These are phyloP conservation scores for Oedothorax gibbosus DNA, from an alignment of 1,140 invertebrate species.

Conservation along the genomic window DNA sequence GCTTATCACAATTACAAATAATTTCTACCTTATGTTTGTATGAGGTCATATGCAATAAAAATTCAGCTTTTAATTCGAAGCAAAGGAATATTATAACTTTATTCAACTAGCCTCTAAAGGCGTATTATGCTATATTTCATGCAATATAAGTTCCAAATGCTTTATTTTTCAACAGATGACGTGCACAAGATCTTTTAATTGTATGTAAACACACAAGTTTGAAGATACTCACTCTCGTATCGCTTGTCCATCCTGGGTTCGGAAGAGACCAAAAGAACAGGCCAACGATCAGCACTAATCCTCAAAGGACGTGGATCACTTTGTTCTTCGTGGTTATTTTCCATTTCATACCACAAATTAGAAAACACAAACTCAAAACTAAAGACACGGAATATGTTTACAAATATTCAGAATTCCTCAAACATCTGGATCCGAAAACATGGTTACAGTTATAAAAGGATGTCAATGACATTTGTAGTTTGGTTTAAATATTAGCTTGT, in stretches of 20 bases:
- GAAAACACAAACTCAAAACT: not conserved
- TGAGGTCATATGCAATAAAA: not conserved
- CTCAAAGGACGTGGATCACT: constrained; percentile 6
- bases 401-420: not conserved
- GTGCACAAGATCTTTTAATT: not conserved
- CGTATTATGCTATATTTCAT: not conserved
- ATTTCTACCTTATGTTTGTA: not conserved
- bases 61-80: not conserved
- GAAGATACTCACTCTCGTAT: constrained; percentile 23
- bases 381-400: constrained; percentile 39
- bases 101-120: not conserved
- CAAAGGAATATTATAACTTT: not conserved
- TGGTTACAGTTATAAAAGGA: constrained; percentile 4
- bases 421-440: constrained; percentile 1
- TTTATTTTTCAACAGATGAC: not conserved
- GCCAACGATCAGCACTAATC: constrained; percentile 35
- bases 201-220: not conserved
- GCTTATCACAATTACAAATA: no score
- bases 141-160: not conserved
- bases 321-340: constrained; percentile 22
- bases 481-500: constrained; percentile 19
- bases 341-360: constrained; percentile 18
- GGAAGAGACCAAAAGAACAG: constrained; percentile 39
- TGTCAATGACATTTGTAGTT: no score
- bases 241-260: constrained; percentile 15